A percentile compares a stretch with the other conserved stretches of the same genome.
These are phyloP conservation scores for Drosophila obscura DNA, from an alignment of 1,140 invertebrate genomes.

Conservation along the genomic window DNA sequence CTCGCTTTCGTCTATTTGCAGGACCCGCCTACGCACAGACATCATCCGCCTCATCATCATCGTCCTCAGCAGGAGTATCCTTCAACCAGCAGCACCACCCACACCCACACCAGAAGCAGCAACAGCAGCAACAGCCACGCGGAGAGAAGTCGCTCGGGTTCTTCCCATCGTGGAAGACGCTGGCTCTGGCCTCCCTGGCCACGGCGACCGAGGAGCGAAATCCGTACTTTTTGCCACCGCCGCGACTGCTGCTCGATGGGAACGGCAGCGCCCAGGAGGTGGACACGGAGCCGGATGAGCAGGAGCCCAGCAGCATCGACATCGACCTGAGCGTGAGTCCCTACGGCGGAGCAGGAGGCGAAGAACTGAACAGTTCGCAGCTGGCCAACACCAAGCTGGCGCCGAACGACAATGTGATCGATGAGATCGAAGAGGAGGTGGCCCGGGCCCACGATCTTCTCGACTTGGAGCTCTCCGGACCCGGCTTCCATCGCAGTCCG, in stretches of 20 bases:
- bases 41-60: slow-evolving; percentile 34
- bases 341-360: slow-evolving; percentile 22
- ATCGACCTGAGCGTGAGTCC: slow-evolving; percentile 61
- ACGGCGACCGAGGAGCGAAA: slow-evolving; percentile 62
- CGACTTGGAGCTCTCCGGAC: slow-evolving; percentile 77
- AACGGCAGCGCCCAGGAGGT: slow-evolving; percentile 47
- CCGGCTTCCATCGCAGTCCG: slow-evolving; percentile 76
- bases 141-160: slow-evolving; percentile 73
- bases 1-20: slow-evolving; percentile 20
- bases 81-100: slow-evolving; percentile 45
- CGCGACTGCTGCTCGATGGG: slow-evolving; percentile 64
- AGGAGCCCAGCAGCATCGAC: slow-evolving; percentile 50
- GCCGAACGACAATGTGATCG: slow-evolving; percentile 64
- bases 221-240: slow-evolving; percentile 65
- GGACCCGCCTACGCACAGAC: slow-evolving; percentile 61
- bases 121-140: slow-evolving; percentile 40
- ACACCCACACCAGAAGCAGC: not conserved
- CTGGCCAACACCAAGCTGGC: slow-evolving; percentile 9
- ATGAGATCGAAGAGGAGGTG: slow-evolving; percentile 77
- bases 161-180: slow-evolving; percentile 79
- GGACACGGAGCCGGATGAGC: slow-evolving; percentile 20
- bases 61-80: slow-evolving; percentile 27
- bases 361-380: slow-evolving; percentile 8
- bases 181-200: slow-evolving; percentile 72
- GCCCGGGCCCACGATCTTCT: slow-evolving; percentile 76